Conservation (phyloP, 2,113 vertebrate species). For the Lathamus discolor region DNA sequence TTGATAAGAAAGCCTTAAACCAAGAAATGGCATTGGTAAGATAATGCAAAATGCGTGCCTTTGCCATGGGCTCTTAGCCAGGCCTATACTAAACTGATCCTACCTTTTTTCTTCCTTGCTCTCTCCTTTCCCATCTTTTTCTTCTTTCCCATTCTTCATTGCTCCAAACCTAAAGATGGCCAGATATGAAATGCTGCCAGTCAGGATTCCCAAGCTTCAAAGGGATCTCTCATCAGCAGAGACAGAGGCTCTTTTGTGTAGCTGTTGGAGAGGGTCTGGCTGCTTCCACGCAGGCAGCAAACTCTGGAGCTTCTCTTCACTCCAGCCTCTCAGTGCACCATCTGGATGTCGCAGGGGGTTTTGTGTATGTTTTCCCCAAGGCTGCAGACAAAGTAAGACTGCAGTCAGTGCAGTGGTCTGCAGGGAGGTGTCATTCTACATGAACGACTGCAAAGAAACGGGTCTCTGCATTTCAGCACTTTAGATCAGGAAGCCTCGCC, state of each 20-base stretch:
- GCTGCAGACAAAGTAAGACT: slow-evolving; percentile 14
- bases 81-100: background rate
- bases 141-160: slow-evolving; percentile 50
- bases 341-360: slow-evolving; percentile 14
- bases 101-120: background rate
- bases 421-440: background rate
- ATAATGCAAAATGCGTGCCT: background rate
- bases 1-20: background rate
- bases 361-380: background rate
- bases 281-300: slow-evolving; percentile 33
- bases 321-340: slow-evolving; percentile 28
- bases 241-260: slow-evolving; percentile 73
- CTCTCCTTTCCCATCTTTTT: slow-evolving; percentile 29
- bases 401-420: background rate
- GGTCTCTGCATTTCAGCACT: background rate
- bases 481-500: background rate
- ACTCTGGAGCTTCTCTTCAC: slow-evolving; percentile 23
- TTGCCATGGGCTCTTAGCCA: background rate
- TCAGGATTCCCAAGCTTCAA: slow-evolving; percentile 72
- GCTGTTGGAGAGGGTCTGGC: slow-evolving; percentile 31
- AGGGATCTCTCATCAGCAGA: slow-evolving; percentile 45
- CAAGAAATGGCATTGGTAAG: background rate
- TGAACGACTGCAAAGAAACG: background rate
- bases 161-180: slow-evolving; percentile 61
- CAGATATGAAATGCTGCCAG: slow-evolving; percentile 70